Conservation (phyloP, 2,888 invertebrate genomes). For the Mythimna ferrago region DNA sequence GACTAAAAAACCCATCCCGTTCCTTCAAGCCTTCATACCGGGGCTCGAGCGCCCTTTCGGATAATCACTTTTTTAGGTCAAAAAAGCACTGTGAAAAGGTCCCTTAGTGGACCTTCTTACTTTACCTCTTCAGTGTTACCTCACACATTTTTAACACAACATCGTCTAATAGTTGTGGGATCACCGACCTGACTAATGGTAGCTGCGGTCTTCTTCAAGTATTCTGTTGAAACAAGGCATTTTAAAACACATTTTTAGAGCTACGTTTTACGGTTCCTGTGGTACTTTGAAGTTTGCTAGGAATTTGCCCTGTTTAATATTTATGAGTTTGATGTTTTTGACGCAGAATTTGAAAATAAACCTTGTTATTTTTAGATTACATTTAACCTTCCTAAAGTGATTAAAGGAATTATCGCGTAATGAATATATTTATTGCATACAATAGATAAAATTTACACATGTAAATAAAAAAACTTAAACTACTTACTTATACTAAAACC, state of each 20-base stretch:
- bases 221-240: slow-evolving; percentile 54
- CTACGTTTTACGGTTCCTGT: slow-evolving; percentile 21
- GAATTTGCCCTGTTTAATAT: slow-evolving; percentile 37
- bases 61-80: too few species aligned
- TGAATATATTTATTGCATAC: too few species aligned
- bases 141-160: slow-evolving; percentile 42
- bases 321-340: slow-evolving; percentile 13
- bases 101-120: not conserved
- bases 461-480: too few species aligned
- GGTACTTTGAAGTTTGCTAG: slow-evolving; percentile 33
- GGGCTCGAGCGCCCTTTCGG: too few species aligned
- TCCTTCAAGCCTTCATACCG: too few species aligned
- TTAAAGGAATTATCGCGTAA: not conserved
- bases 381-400: not conserved
- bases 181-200: slow-evolving; percentile 51
- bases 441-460: too few species aligned
- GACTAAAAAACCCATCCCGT: too few species aligned
- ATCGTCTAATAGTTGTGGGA: slow-evolving; percentile 56
- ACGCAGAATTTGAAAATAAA: not conserved
- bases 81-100: too few species aligned
- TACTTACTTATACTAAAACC: too few species aligned
- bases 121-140: not conserved
- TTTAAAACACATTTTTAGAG: slow-evolving; percentile 48
- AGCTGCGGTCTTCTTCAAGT: slow-evolving; percentile 40
- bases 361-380: slow-evolving; percentile 3